A percentile compares a stretch with the other conserved stretches of the same genome.
Conservation (phyloP, 2,888 invertebrate species). For the Penaeus monodon region DNA sequence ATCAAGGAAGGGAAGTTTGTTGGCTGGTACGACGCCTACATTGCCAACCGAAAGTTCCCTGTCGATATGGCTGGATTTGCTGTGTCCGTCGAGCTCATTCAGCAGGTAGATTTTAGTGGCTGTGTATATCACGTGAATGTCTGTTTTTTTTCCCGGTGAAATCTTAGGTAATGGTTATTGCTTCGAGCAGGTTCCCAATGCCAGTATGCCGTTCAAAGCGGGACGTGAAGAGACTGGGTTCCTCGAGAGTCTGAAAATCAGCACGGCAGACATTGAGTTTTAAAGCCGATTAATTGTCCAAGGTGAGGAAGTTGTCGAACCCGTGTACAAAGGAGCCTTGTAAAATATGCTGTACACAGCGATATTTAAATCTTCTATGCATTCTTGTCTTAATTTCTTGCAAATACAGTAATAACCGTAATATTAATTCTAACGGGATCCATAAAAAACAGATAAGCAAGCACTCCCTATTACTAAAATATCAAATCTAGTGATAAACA, state of each 20-base stretch:
- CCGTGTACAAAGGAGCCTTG: background rate
- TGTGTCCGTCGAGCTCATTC: conserved; percentile 74
- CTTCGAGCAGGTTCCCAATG: conserved; percentile 69
- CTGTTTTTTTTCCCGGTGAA: conserved; percentile 72
- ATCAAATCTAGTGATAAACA: too few relatives aligned
- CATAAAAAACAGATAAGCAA: too few relatives aligned
- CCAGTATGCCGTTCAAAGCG: conserved; percentile 79
- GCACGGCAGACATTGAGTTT: conserved; percentile 80
- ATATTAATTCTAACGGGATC: too few relatives aligned
- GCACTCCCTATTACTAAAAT: too few relatives aligned
- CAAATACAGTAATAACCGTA: too few relatives aligned
- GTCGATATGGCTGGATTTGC: conserved; percentile 90
- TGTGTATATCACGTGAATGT: conserved; percentile 17
- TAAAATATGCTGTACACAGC: background rate
- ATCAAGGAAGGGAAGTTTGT: conserved; percentile 69
- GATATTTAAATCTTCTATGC: too few relatives aligned
- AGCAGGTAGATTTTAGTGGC: conserved; percentile 49
- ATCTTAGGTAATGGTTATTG: background rate
- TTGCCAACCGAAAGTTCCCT: conserved; percentile 81
- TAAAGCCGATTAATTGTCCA: conserved; percentile 79
- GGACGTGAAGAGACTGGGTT: conserved; percentile 85
- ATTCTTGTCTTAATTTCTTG: too few relatives aligned
- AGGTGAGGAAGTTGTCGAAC: conserved; percentile 68
- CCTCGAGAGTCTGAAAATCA: conserved; percentile 78
- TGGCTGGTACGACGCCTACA: conserved; percentile 85